phyloP scores from a whole-genome alignment of 2,888 invertebrate species.

The Athalia cordata region DNA sequence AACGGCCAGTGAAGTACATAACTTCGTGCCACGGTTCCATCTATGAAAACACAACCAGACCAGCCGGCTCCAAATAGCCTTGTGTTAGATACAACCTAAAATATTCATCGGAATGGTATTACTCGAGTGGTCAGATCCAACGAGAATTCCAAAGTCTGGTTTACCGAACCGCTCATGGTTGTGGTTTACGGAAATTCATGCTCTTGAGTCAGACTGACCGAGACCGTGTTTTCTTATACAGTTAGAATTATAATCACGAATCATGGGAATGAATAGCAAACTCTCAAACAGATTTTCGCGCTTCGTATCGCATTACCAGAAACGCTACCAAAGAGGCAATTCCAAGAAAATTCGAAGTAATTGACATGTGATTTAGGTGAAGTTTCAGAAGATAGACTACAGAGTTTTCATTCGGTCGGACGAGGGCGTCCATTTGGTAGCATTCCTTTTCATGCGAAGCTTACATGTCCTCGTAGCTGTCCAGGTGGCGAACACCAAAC shows the following conservation, averaged over 20 bases:
- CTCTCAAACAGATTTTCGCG: too few relatives aligned
- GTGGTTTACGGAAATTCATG: constrained; percentile 25
- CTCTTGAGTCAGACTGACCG: background rate
- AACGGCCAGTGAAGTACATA: background rate
- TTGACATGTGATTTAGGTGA: too few relatives aligned
- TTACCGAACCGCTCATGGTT: background rate
- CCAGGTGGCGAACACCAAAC: background rate
- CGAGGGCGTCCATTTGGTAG: background rate
- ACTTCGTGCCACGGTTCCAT: too few relatives aligned
- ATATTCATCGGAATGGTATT: constrained; percentile 29
- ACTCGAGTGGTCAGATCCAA: constrained; percentile 11
- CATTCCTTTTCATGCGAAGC: background rate
- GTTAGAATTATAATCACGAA: too few relatives aligned
- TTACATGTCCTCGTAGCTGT: background rate
- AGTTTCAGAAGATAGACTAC: background rate
- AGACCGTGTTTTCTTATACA: background rate
- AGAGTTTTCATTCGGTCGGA: background rate
- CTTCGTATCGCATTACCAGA: background rate
- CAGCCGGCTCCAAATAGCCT: too few relatives aligned
- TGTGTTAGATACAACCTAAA: background rate
- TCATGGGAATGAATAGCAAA: too few relatives aligned
- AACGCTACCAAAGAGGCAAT: background rate
- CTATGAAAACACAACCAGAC: too few relatives aligned
- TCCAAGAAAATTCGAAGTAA: too few relatives aligned
- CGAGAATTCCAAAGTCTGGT: constrained; percentile 4